These are phyloP conservation scores for Patagioenas fasciata DNA, from an alignment of 2,113 vertebrate species.

Conservation along the genomic window DNA sequence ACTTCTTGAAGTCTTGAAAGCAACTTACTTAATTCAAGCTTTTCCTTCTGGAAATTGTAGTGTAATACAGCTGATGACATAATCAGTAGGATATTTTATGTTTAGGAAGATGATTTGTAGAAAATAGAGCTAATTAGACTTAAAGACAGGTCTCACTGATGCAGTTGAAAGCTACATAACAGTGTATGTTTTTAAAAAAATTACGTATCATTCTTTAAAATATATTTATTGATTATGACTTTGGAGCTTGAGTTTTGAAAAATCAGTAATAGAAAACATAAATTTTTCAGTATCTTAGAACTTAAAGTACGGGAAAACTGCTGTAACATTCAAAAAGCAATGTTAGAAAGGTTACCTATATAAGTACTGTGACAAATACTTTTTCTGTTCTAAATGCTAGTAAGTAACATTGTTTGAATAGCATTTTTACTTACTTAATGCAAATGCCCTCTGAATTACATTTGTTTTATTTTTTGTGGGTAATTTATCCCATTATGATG, in stretches of 20 bases:
- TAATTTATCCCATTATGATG: constrained; percentile 57
- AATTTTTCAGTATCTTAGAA: not conserved
- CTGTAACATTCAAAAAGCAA: not conserved
- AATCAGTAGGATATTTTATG: not conserved
- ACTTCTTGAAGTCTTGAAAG: not conserved
- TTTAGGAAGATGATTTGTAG: not conserved
- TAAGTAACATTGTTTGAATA: not conserved
- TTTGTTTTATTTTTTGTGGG: constrained; percentile 21
- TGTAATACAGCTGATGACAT: not conserved
- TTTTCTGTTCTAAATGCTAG: not conserved
- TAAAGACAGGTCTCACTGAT: not conserved
- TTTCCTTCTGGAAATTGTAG: not conserved
- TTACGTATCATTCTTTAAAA: not conserved
- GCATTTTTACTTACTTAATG: not conserved
- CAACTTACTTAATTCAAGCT: not conserved
- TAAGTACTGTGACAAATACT: not conserved
- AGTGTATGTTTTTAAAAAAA: not conserved
- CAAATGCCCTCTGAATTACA: not conserved
- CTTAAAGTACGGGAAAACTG: not conserved
- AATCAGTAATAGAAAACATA: not conserved
- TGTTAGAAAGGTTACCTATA: not conserved
- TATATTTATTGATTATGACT: not conserved
- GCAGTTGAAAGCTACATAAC: not conserved
- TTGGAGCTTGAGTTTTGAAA: not conserved
- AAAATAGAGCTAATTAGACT: not conserved